These are phyloP conservation scores for Brachypterus glaber DNA, from an alignment of 2,888 invertebrate species.

Conservation along the genomic window DNA sequence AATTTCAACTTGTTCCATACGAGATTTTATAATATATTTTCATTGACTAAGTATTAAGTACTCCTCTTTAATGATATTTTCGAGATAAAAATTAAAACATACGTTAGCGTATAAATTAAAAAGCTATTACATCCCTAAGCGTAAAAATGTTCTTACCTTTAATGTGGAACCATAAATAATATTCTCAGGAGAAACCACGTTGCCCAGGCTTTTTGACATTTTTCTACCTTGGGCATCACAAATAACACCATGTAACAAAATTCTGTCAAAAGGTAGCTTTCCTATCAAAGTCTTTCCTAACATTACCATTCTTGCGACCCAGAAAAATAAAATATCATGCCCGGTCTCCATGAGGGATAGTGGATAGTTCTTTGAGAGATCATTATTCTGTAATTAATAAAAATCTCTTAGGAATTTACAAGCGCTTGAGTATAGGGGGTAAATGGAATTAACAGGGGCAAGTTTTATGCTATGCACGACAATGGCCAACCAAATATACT, in stretches of 20 bases:
- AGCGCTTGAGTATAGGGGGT: too few species aligned
- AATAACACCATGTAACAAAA: constrained; percentile 94
- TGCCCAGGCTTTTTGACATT: constrained; percentile 98
- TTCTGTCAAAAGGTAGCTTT: constrained; percentile 83
- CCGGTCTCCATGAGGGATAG: constrained; percentile 90
- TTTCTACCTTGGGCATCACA: constrained; percentile 97
- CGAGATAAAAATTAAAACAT: too few species aligned
- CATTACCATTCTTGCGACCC: constrained; percentile 99
- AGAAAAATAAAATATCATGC: constrained; percentile 97
- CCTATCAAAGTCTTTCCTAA: constrained; percentile 84
- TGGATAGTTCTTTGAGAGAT: constrained; percentile 58
- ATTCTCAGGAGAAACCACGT: constrained; percentile 95
- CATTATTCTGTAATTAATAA: constrained; percentile 43
- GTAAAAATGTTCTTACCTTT: constrained; percentile 51
- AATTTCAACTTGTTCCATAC: too few species aligned
- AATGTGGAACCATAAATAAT: constrained; percentile 82
- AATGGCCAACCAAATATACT: too few species aligned
- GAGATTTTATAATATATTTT: too few species aligned
- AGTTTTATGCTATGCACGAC: too few species aligned
- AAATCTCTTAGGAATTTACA: neutral
- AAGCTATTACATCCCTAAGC: neutral
- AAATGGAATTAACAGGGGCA: too few species aligned
- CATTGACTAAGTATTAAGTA: too few species aligned
- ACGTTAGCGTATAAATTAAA: too few species aligned
- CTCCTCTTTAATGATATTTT: too few species aligned